These are phyloP conservation scores for Passer domesticus DNA, from an alignment of 2,113 vertebrate species.

Conservation along the genomic window DNA sequence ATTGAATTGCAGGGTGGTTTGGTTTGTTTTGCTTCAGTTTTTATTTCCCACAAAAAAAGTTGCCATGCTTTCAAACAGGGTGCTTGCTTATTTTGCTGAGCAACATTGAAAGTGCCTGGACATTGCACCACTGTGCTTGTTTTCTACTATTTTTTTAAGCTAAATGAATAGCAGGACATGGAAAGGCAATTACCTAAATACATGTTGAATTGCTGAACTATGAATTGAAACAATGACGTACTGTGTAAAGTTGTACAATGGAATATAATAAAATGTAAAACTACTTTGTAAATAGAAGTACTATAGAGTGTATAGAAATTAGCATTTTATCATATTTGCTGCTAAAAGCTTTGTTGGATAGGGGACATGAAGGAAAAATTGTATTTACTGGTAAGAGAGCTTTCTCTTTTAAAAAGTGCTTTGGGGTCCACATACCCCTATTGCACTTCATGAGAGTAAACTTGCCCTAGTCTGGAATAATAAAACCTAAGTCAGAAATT, in stretches of 20 bases:
- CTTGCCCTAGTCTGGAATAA: neutral
- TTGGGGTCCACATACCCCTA: neutral
- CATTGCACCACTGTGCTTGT: conserved; percentile 71
- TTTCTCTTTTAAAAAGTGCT: neutral
- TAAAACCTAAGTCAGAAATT: neutral
- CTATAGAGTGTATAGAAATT: neutral
- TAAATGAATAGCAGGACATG: neutral
- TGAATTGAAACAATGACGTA: neutral
- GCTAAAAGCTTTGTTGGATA: neutral
- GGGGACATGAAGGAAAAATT: neutral
- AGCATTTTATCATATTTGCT: conserved; percentile 2
- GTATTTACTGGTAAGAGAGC: neutral
- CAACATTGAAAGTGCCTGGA: conserved; percentile 79
- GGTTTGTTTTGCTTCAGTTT: neutral
- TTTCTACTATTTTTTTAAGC: conserved; percentile 70
- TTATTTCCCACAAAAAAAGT: neutral
- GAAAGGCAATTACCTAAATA: neutral
- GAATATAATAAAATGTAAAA: conserved; percentile 77
- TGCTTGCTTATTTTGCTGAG: conserved; percentile 72
- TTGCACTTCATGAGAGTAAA: neutral
- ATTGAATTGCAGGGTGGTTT: neutral
- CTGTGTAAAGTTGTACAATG: conserved; percentile 76
- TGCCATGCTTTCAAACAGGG: conserved; percentile 70
- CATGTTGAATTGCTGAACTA: conserved; percentile 41
- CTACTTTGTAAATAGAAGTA: conserved; percentile 68